Conservation (phyloP, 2,888 invertebrate species). For the Lagria hirta region DNA sequence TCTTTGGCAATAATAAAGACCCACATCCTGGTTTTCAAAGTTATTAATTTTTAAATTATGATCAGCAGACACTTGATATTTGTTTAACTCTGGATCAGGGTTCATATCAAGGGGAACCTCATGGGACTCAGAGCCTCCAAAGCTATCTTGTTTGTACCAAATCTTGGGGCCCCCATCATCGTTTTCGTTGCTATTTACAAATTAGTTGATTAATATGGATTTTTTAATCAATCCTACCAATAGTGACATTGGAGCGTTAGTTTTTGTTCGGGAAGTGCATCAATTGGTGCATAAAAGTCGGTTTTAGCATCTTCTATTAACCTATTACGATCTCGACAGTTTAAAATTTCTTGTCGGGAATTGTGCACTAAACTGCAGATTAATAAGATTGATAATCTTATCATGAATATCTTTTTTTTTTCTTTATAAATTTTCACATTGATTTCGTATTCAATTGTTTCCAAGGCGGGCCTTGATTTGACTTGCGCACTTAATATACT, state of each 20-base stretch:
- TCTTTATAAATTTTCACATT: conserved; percentile 17
- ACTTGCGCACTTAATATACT: conserved; percentile 17
- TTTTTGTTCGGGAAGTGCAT: conserved; percentile 51
- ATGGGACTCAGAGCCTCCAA: conserved; percentile 41
- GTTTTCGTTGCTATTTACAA: conserved; percentile 46
- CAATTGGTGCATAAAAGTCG: conserved; percentile 56
- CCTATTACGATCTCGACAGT: conserved; percentile 54
- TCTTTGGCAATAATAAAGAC: conserved; percentile 58
- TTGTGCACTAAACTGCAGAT: neutral
- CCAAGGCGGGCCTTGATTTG: conserved; percentile 22
- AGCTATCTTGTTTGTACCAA: conserved; percentile 56
- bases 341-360: conserved; percentile 37
- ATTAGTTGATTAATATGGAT: too few relatives aligned
- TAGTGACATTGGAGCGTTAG: conserved; percentile 56
- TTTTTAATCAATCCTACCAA: too few relatives aligned
- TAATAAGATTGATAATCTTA: conserved; percentile 6
- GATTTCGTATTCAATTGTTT: conserved; percentile 28
- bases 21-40: conserved; percentile 51
- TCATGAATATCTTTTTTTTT: conserved; percentile 7
- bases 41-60: conserved; percentile 55
- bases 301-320: conserved; percentile 52
- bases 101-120: conserved; percentile 57
- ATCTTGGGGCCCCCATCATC: conserved; percentile 53
- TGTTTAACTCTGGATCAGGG: conserved; percentile 52
- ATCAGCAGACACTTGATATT: conserved; percentile 53